Evolutionary conservation across 2,797 vertebrate species (phyloP).

Genomic region (Premnoplex brunnescens): DNA sequence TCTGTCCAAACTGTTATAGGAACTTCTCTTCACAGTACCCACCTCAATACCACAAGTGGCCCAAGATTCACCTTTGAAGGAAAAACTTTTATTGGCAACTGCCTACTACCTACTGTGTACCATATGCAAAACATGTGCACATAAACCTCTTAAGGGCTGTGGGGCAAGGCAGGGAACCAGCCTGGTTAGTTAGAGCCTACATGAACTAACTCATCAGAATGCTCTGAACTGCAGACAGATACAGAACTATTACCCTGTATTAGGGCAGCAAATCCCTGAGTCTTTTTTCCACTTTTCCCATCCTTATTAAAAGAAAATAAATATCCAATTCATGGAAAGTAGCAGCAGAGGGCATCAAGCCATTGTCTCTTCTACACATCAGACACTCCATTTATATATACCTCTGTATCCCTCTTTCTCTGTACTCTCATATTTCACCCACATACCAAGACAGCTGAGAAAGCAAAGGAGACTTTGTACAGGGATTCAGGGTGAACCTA

Average conservation of each 20-base stretch:
- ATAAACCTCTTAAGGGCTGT: background rate
- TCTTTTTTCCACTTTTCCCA: background rate
- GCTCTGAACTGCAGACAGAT: background rate
- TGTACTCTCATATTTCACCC: background rate
- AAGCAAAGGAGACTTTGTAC: background rate
- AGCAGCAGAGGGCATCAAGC: conserved; percentile 30
- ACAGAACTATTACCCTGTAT: background rate
- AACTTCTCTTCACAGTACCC: background rate
- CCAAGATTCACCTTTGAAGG: background rate
- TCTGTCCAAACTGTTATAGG: background rate
- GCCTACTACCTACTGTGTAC: background rate
- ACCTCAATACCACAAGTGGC: background rate
- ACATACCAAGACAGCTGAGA: background rate
- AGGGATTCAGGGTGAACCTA: background rate
- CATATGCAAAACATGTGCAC: background rate
- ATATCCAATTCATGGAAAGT: background rate
- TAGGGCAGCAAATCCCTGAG: background rate
- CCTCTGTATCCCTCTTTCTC: background rate
- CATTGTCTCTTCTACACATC: background rate
- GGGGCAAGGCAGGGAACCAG: background rate
- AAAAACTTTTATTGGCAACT: background rate
- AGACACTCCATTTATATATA: background rate
- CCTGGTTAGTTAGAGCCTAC: background rate
- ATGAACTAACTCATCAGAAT: background rate
- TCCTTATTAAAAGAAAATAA: background rate